Evolutionary conservation across 2,797 vertebrate species (phyloP), one percentile per base, ranked within the genome.

Genomic region (Phataginus tricuspis): DNA sequence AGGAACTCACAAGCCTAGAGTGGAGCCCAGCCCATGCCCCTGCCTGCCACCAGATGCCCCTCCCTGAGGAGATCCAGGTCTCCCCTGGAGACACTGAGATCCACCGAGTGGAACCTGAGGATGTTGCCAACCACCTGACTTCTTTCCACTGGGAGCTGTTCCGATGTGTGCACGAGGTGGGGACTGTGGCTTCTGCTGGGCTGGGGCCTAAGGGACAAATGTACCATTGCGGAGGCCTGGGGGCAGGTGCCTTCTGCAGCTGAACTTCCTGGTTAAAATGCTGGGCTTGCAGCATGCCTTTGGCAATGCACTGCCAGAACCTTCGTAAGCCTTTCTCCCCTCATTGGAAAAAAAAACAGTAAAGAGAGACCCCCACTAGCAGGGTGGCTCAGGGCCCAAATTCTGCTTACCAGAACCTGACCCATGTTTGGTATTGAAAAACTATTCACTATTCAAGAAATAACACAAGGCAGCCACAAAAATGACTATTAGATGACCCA

Each of bases 101-200:
- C 11, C 99, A 99, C 61, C 99, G 99, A 19, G 99, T 99, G 89
- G 99, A 99, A 27, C 99, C 99, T 0, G 99, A 99, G 98, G 99
- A 99, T 3, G 98, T 99, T 2, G 99, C 99, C 98, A 99, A 99
- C 98, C 99, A 99, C 98, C 99, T 99, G 85, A 99, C 99, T 10
- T 99, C 98, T 95, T 99, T 99, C 66, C 99, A 99, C 98, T 99
- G 99, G 99, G 99, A 99, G 97, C 99, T 99, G 69, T 99, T 99
- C 98, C 99, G 99, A 98, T 99, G 99, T 31, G 99, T 99, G 88
- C 99, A 99, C 4, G 99, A 99, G 99, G 99, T 96, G 45, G 42
- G 59, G 19, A 45, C 42, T 21, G 71, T 53, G 45, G 85, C 71
- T 4, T 63, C 49, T 10, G 12, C 34, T n/a, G 63, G 25, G 37